These are phyloP conservation scores for Triops longicaudatus DNA, from an alignment of 1,140 invertebrate genomes.

Conservation along the genomic window DNA sequence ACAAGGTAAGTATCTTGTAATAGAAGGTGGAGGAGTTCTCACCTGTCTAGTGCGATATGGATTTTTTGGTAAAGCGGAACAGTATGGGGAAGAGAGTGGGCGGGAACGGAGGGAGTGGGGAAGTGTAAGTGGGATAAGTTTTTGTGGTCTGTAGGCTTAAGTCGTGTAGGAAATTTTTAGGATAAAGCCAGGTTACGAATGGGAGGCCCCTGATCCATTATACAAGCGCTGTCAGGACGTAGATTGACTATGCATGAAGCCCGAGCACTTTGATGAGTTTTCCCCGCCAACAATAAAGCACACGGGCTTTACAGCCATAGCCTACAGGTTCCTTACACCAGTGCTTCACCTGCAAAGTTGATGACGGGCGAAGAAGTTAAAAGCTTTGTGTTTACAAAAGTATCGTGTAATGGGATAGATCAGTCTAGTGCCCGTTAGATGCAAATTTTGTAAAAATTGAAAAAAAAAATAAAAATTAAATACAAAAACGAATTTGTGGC, in stretches of 20 bases:
- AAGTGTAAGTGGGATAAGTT: not conserved
- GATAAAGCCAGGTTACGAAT: not conserved
- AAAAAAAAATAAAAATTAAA: not conserved
- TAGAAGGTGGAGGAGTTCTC: not conserved
- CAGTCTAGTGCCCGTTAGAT: no score
- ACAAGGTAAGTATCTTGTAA: not conserved
- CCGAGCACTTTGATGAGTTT: not conserved
- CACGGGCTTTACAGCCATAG: not conserved
- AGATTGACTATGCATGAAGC: constrained; percentile 12
- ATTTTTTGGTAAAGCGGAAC: not conserved
- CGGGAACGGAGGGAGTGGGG: not conserved
- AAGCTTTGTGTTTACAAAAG: not conserved
- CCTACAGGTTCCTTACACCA: not conserved
- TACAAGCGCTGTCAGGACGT: not conserved
- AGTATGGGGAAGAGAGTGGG: not conserved
- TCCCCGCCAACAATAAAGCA: constrained; percentile 8
- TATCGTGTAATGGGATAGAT: not conserved
- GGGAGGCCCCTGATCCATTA: constrained; percentile 12
- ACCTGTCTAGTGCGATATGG: not conserved
- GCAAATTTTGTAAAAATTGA: not conserved
- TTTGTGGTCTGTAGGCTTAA: constrained; percentile 2
- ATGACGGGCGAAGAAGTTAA: not conserved
- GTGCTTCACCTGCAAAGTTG: not conserved
- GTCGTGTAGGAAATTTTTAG: not conserved
- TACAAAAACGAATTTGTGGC: not conserved